Percentiles rank a stretch among this genome's conserved stretches.
Conservation (phyloP, 2,888 invertebrate genomes). For the Drosophila pseudotalamancana region DNA sequence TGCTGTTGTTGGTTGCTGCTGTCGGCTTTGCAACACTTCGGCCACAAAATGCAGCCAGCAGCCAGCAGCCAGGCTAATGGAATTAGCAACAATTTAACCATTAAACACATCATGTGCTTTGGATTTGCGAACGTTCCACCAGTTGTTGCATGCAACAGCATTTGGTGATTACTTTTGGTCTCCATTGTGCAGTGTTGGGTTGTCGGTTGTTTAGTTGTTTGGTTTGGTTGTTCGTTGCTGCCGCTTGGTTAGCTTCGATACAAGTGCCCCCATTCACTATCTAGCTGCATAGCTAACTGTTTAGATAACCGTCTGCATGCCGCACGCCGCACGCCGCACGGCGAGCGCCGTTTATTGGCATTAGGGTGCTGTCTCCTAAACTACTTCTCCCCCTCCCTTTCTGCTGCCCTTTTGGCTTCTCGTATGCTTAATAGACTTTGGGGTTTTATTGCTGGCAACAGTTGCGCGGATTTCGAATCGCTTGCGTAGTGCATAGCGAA, state of each 20-base stretch:
- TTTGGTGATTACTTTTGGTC: constrained; percentile 39
- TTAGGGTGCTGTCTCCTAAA: constrained; percentile 43
- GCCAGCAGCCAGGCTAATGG: constrained; percentile 69
- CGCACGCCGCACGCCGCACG: constrained; percentile 43
- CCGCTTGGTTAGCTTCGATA: constrained; percentile 56
- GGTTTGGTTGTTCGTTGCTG: constrained; percentile 20
- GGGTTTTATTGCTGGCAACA: constrained; percentile 57
- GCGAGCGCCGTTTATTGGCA: constrained; percentile 67
- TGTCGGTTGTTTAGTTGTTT: background rate
- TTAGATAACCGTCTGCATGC: constrained; percentile 18
- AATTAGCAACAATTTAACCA: constrained; percentile 80
- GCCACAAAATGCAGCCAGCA: constrained; percentile 61
- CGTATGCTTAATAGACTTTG: constrained; percentile 69
- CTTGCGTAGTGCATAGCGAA: constrained; percentile 42
- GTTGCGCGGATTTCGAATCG: constrained; percentile 34
- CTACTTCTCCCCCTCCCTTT: background rate
- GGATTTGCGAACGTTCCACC: constrained; percentile 5
- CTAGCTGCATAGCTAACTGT: constrained; percentile 1
- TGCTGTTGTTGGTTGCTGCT: constrained; percentile 30
- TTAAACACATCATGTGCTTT: constrained; percentile 75
- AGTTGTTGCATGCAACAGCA: constrained; percentile 25
- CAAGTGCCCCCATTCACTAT: constrained; percentile 23
- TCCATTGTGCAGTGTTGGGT: constrained; percentile 22
- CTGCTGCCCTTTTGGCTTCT: constrained; percentile 62
- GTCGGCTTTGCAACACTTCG: constrained; percentile 67